These are phyloP conservation scores for Alectoris magna DNA, from an alignment of 2,797 vertebrate species.

Conservation along the genomic window DNA sequence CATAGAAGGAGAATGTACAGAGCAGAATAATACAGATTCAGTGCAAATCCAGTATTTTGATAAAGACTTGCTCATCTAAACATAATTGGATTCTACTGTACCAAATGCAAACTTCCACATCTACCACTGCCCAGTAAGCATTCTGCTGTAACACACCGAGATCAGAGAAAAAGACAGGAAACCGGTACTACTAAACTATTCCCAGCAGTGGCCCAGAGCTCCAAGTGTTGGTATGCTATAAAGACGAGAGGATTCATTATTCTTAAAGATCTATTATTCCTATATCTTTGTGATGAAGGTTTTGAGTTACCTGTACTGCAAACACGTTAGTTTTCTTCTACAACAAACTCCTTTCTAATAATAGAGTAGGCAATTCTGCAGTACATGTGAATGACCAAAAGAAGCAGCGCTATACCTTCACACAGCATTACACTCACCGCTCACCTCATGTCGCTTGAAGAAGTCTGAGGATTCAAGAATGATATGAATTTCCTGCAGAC, in stretches of 20 bases:
- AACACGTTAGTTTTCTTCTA: background rate
- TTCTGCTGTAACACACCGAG: background rate
- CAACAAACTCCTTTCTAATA: background rate
- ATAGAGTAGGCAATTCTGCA: background rate
- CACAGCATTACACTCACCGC: background rate
- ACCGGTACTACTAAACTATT: background rate
- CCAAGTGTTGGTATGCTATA: background rate
- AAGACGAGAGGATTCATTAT: background rate
- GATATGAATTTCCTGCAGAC: constrained; percentile 89
- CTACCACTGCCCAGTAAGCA: background rate
- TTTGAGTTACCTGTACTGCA: background rate
- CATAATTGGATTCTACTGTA: background rate
- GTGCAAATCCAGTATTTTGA: background rate
- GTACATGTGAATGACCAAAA: background rate
- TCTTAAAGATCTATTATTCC: background rate
- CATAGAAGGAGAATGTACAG: background rate
- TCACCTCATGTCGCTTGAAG: constrained; percentile 95
- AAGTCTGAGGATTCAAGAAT: constrained; percentile 91
- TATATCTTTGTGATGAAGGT: background rate
- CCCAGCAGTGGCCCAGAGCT: background rate
- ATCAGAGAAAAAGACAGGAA: background rate
- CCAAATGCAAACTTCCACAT: background rate
- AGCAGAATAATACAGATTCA: background rate
- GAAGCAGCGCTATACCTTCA: background rate
- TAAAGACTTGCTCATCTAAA: background rate